Percentiles rank a stretch among this genome's conserved stretches.
Conservation (phyloP, 2,113 vertebrate genomes). For the Calyptommatus sinebrachiatus region DNA sequence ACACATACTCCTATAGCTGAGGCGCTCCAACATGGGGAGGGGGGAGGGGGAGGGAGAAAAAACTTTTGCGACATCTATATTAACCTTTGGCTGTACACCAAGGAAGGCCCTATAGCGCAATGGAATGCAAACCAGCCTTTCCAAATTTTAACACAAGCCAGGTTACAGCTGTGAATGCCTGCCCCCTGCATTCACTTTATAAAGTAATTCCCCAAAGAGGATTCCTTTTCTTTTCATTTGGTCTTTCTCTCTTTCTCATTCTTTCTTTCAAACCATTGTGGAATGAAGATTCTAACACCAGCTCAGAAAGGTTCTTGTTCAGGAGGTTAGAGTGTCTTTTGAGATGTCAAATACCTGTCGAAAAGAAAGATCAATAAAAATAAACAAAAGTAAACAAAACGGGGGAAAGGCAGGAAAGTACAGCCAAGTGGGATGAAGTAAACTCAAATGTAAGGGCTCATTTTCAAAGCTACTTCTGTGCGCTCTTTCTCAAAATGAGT, state of each 20-base stretch:
- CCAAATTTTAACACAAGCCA: conserved; percentile 82
- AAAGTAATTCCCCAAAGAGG: conserved; percentile 74
- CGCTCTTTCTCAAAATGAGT: conserved; percentile 60
- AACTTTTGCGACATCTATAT: conserved; percentile 93
- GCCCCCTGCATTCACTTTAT: conserved; percentile 68
- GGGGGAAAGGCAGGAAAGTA: background rate
- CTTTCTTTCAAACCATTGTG: conserved; percentile 66
- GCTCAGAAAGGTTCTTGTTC: conserved; percentile 75
- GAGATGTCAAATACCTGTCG: conserved; percentile 79
- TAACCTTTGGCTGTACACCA: conserved; percentile 88
- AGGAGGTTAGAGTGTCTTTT: conserved; percentile 68
- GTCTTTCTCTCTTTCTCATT: background rate
- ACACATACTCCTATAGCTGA: conserved; percentile 64
- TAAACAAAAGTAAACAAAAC: background rate
- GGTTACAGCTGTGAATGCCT: conserved; percentile 81
- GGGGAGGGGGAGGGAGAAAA: conserved; percentile 44
- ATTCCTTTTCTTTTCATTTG: conserved; percentile 48
- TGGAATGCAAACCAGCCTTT: conserved; percentile 88
- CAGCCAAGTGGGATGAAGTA: conserved; percentile 73
- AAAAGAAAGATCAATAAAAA: conserved; percentile 51
- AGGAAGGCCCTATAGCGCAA: conserved; percentile 76
- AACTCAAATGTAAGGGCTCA: conserved; percentile 59
- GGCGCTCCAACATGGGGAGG: conserved; percentile 60
- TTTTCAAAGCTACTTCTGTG: conserved; percentile 67
- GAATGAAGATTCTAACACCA: conserved; percentile 77